Base-by-base conservation (phyloP, 2,888 invertebrate species). In the Hirtodrosophila duncani region DNA sequence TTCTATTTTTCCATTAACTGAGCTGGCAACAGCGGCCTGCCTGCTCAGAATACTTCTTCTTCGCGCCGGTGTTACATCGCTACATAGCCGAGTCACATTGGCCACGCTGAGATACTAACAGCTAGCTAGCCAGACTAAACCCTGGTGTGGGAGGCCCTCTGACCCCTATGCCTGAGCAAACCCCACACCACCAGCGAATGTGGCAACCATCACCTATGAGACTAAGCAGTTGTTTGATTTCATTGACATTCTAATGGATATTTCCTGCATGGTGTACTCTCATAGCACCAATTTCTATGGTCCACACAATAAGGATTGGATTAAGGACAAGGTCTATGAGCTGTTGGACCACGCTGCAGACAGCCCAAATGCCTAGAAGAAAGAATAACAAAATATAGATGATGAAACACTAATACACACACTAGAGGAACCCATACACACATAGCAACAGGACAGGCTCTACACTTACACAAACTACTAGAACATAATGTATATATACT, bases 291-390 rank as follows among this genome's bases (percentile, higher is more conserved):
- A 97, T 83, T 96, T 97, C 0, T 99, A 99, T 83, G 96, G 97
- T 1, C 99, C 99, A 0, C 98, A 98, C 88, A 98, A 98, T 87
- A 99, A 99, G 88, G 98, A 97, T 81, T 99, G 98, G 98, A 97
- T 99, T 50, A 99, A 99, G 87, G 98, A 99, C 85, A 98, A 99
- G 86, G 98, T 99, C 62, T 99, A 98, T 84, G 94, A 98, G 3
- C 88, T 99, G 77, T 88, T 99, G 60, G 92, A 97, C 67, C 96
- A 98, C 87, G 98, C 98, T 0, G 94, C 95, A 0, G 94, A 93
- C 16, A 81, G 48, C 77, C 81, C 75, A 52, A 81, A 75, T 42
- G 75, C 72, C 34, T 75, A 56, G 31, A 20, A 10, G 20, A 14
- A 26, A 20, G 10, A 26, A 33, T n/a, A 14, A 43, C 8, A 17